phyloP scores from a whole-genome alignment of 1,140 invertebrate genomes.

The Meloidogyne exigua region DNA sequence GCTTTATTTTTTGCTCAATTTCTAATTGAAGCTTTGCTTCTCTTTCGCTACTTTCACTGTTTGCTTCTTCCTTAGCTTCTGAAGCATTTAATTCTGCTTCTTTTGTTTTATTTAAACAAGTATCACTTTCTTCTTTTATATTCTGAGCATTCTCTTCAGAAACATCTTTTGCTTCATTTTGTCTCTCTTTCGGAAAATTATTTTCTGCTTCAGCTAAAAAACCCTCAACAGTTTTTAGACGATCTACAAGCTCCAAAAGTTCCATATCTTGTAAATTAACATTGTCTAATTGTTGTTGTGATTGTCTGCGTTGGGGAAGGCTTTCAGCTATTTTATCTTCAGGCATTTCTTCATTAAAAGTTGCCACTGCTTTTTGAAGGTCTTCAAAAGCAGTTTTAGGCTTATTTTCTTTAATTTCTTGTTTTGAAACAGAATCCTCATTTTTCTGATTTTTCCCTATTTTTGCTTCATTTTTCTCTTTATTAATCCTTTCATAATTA shows the following conservation, averaged over 20 bases:
- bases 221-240: neutral
- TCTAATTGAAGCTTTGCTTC: neutral
- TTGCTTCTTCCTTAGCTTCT: neutral
- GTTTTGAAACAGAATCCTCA: neutral
- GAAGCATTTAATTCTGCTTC: neutral
- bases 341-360: neutral
- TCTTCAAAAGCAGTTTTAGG: neutral
- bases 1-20: neutral
- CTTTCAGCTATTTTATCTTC: neutral
- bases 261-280: neutral
- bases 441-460: neutral
- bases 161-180: neutral
- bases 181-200: neutral
- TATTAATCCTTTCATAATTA: neutral
- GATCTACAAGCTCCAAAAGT: neutral
- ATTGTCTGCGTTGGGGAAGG: neutral
- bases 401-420: neutral
- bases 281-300: neutral
- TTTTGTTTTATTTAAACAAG: neutral
- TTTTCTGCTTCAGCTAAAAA: neutral
- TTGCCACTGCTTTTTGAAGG: neutral
- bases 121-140: neutral
- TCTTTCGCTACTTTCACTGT: neutral
- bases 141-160: neutral
- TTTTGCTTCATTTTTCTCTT: neutral